phyloP scores from a whole-genome alignment of 2,888 invertebrate genomes.

The Tethea ocularis region DNA sequence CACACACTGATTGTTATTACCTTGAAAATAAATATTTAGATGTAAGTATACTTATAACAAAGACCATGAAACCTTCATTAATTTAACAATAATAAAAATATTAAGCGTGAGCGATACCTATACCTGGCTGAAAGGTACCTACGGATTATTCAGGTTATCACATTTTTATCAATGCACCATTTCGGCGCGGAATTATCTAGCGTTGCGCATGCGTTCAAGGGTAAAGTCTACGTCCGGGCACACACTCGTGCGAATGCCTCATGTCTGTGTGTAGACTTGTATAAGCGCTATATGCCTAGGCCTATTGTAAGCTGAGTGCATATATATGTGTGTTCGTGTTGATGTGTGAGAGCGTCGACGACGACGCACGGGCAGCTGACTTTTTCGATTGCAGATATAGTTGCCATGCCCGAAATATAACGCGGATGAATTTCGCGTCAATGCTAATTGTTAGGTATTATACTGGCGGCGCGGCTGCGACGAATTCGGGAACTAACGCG shows the following conservation, averaged over 20 bases:
- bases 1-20: too few species aligned
- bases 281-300: slow-evolving; percentile 57
- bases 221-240: slow-evolving; percentile 74
- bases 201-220: slow-evolving; percentile 78
- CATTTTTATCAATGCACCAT: slow-evolving; percentile 80
- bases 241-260: slow-evolving; percentile 53
- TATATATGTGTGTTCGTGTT: slow-evolving; percentile 51
- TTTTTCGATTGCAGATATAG: slow-evolving; percentile 78
- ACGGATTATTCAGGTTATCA: slow-evolving; percentile 70
- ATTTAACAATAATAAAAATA: not conserved
- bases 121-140: slow-evolving; percentile 43
- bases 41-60: too few species aligned
- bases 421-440: slow-evolving; percentile 72
- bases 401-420: slow-evolving; percentile 81
- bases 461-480: slow-evolving; percentile 33
- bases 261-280: slow-evolving; percentile 53
- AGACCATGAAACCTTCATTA: too few species aligned
- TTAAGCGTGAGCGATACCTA: not conserved
- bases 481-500: slow-evolving; percentile 32
- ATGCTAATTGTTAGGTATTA: slow-evolving; percentile 67
- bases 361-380: slow-evolving; percentile 59
- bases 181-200: slow-evolving; percentile 71
- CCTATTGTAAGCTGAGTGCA: slow-evolving; percentile 63
- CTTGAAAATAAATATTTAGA: too few species aligned
- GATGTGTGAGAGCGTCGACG: slow-evolving; percentile 64